A percentile compares a stretch with the other conserved stretches of the same genome.
These are phyloP conservation scores for Periophthalmus magnuspinnatus DNA, from an alignment of 2,797 vertebrate genomes.

Conservation along the genomic window DNA sequence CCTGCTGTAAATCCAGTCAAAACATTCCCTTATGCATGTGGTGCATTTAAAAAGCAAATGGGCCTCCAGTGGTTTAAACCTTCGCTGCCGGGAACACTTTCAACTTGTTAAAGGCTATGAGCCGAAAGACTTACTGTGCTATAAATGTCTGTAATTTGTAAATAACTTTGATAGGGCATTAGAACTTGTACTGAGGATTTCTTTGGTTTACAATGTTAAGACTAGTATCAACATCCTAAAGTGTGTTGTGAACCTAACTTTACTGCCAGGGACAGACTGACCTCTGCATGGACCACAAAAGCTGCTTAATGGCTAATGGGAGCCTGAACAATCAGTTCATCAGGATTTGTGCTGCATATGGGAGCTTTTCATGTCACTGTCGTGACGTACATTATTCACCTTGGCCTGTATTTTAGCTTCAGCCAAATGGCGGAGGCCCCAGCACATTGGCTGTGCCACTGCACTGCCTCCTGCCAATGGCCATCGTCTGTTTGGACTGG, in stretches of 20 bases:
- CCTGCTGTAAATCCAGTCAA: conserved; percentile 29
- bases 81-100: conserved; percentile 31
- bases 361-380: conserved; percentile 51
- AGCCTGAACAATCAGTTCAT: conserved; percentile 61
- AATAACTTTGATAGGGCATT: conserved; percentile 19
- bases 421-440: conserved; percentile 58
- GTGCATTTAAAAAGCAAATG: conserved; percentile 35
- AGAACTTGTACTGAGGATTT: conserved; percentile 17
- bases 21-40: conserved; percentile 35
- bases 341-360: conserved; percentile 57
- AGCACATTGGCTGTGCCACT: conserved; percentile 17
- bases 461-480: conserved; percentile 49
- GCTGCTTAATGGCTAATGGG: conserved; percentile 58
- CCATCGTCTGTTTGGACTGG: conserved; percentile 34
- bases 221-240: background rate
- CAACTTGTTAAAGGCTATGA: conserved; percentile 22
- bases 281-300: conserved; percentile 46
- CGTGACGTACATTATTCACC: conserved; percentile 66
- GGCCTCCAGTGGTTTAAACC: conserved; percentile 41
- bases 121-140: conserved; percentile 17
- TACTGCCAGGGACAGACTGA: conserved; percentile 26
- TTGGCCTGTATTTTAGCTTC: conserved; percentile 57
- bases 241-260: background rate
- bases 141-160: conserved; percentile 20
- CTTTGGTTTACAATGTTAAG: background rate